phyloP scores from a whole-genome alignment of 2,113 vertebrate genomes.

The Platichthys flesus region DNA sequence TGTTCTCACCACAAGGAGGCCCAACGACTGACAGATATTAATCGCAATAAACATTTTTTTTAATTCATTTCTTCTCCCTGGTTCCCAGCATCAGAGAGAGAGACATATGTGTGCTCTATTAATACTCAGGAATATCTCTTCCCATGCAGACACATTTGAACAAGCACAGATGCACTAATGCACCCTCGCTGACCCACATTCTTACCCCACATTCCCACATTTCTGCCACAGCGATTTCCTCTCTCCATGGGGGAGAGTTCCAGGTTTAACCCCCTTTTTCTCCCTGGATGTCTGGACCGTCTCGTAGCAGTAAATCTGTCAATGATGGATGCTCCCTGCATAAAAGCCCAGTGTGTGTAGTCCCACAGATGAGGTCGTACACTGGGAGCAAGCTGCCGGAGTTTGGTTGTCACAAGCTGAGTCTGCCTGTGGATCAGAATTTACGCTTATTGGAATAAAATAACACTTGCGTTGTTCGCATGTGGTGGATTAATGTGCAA shows the following conservation, averaged over 20 bases:
- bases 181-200: conserved; percentile 42
- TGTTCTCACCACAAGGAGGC: conserved; percentile 47
- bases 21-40: conserved; percentile 56
- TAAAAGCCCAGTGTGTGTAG: conserved; percentile 32
- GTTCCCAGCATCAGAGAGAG: conserved; percentile 1
- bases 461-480: conserved; percentile 23
- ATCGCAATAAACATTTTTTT: conserved; percentile 32
- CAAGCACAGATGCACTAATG: conserved; percentile 13
- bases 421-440: conserved; percentile 36
- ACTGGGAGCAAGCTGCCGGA: conserved; percentile 15
- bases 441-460: conserved; percentile 32
- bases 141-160: neutral
- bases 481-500: conserved; percentile 32
- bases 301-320: conserved; percentile 31
- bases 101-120: neutral
- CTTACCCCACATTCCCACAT: conserved; percentile 41
- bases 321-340: conserved; percentile 43
- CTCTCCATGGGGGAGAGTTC: conserved; percentile 20
- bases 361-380: conserved; percentile 30
- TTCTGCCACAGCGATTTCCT: conserved; percentile 34
- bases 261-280: conserved; percentile 39
- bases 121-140: conserved; percentile 4
- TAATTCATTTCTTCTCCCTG: neutral
- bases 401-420: conserved; percentile 23
- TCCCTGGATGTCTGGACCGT: conserved; percentile 10